These are phyloP conservation scores for Karalla daura DNA, from an alignment of 2,797 vertebrate genomes.

Conservation along the genomic window DNA sequence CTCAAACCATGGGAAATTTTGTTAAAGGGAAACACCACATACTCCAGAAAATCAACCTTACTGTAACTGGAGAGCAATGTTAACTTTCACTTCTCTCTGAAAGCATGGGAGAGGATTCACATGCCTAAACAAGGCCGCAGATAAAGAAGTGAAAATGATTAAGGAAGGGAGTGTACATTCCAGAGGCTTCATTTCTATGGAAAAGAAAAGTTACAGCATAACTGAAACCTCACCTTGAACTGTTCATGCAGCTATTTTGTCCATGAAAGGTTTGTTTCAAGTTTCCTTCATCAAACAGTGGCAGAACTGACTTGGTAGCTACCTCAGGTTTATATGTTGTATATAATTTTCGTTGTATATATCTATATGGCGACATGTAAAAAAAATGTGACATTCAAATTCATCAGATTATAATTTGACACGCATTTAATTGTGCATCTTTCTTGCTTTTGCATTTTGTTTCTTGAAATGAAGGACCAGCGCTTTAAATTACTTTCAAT, in stretches of 20 bases:
- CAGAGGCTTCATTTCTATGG: not conserved
- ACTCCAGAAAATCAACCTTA: not conserved
- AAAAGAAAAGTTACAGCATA: not conserved
- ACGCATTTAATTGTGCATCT: no score
- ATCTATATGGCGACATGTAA: no score
- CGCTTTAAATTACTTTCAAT: no score
- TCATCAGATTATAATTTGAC: no score
- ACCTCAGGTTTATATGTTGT: not conserved
- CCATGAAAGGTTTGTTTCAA: not conserved
- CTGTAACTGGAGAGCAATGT: not conserved
- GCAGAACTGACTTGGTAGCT: not conserved
- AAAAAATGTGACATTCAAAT: no score
- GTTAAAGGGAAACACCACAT: not conserved
- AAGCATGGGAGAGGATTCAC: not conserved
- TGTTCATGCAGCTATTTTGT: constrained; percentile 6
- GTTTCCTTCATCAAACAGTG: not conserved
- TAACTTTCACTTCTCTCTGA: constrained; percentile 43
- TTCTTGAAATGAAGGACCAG: no score
- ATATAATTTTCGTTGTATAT: no score
- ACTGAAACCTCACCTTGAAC: not conserved
- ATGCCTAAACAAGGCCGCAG: not conserved
- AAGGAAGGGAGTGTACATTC: not conserved
- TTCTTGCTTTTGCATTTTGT: no score
- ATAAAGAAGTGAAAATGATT: constrained; percentile 28
- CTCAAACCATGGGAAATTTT: constrained; percentile 29